Base-by-base conservation (phyloP, 64 coral and sea anemone species). In the Hydrozoanthus tunicans region DNA sequence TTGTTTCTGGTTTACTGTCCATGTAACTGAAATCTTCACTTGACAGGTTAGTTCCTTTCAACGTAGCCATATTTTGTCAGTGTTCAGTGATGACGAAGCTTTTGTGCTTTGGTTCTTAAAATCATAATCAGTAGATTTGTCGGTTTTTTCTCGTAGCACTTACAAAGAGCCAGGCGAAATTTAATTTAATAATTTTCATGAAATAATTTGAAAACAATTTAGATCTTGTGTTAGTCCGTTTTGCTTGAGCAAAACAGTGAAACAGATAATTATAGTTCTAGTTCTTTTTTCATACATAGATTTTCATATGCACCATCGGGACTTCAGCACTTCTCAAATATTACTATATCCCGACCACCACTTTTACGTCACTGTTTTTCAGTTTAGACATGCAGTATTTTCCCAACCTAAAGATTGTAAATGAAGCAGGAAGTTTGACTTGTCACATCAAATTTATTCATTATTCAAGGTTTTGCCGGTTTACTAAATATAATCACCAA, bases 351-450 rank as follows among this genome's bases (percentile, higher is more conserved):
- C 7, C 63, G 58, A 12, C 11, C n/a, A 9, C 54, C 0, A 57
- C n/a, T 59, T 56, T 58, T 73, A 68, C 26, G 59, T 85, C 64
- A 80, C 3, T 80, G 17, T 9, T 6, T 9, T 59, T 79, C 58
- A 58, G 32, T 43, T 43, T 43, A 43, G 32, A 43, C 58, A 58
- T 59, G 9, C 25, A 6, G 12, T 60, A 13, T 64, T 81, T 43
- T 86, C 9, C 6, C 81, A 13, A 83, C 14, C 6, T 14, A 6
- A 64, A 63, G 32, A 27, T 26, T 58, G 64, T 51, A 66, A 51
- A 69, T 10, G 56, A 77, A 81, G 59, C 63, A 82, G 59, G 64
- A 85, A 58, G 52, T 73, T 86, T 86, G 58, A 69, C 64, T 57
- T 85, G 55, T 51, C 25, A 72, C 83, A 32, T 57, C 14, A 11